Base-by-base conservation (phyloP, 2,113 vertebrate genomes). In the Gnathochromis pfefferi region DNA sequence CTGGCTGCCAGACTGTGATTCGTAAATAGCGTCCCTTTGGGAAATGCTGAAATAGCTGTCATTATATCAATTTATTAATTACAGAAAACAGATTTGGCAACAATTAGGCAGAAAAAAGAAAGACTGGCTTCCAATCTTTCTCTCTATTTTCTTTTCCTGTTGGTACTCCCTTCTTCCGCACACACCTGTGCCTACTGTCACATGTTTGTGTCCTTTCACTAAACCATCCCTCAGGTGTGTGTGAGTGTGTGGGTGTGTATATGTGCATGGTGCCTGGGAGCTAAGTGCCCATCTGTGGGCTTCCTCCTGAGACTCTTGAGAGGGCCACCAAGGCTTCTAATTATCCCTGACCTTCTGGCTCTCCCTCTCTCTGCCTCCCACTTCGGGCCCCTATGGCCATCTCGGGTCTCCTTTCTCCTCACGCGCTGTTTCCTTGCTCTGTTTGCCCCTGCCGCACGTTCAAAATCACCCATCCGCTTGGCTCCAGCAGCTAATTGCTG, bases 261-360 rank as follows among this genome's bases (percentile, higher is more conserved):
- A 55, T 89, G 60, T 82, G 65, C 49, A 78, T 91, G 87, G 87
- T 89, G 90, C 91, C 89, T 94, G 38, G 58, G 83, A 92, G 92
- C 92, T 65, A 73, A 89, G 91, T 89, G 88, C 93, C 91, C 96
- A 96, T 95, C 95, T 96, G 95, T 79, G 85, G 91, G 86, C 85
- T 93, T 92, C 94, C 95, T 95, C 93, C 94, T 63, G 94, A 94
- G 92, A 91, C 94, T 93, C 95, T 94, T 89, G 89, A 95, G 95
- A 94, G 91, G 92, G 88, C 94, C 94, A 93, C 93, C 93, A 95
- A 96, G 95, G 94, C 92, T 95, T 95, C 95, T 97, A 96, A 97
- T 97, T 97, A 97, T 96, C 96, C 93, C 94, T 96, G 96, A 96
- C 96, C 96, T 96, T 96, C 95, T 96, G 94, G 89, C 94, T 93